Evolutionary conservation across 2,113 vertebrate species (phyloP).

Genomic region (Cyphomyrus plagiostoma): DNA sequence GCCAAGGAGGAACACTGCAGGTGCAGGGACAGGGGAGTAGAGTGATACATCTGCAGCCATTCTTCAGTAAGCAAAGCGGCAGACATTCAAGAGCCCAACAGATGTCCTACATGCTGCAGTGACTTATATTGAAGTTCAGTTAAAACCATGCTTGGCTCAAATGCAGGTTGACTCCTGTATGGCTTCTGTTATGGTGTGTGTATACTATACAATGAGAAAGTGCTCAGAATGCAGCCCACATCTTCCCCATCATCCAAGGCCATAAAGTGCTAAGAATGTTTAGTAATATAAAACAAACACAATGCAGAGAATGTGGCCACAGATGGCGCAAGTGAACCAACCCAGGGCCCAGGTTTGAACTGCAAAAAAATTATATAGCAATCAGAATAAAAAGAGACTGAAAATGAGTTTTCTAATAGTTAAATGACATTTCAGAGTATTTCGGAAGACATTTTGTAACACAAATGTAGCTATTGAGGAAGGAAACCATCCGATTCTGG

Average conservation of each 20-base stretch:
- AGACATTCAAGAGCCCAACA: background rate
- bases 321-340: background rate
- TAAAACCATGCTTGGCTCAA: background rate
- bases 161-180: background rate
- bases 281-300: background rate
- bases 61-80: background rate
- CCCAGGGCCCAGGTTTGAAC: background rate
- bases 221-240: background rate
- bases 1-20: background rate
- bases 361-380: background rate
- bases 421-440: background rate
- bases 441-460: background rate
- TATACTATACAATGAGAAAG: background rate
- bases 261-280: background rate
- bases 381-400: background rate
- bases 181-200: background rate
- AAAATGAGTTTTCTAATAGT: background rate
- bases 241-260: background rate
- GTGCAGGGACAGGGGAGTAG: background rate
- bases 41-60: background rate
- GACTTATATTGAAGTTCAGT: background rate
- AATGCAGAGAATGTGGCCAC: background rate
- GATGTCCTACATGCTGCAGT: background rate
- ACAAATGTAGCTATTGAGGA: background rate
- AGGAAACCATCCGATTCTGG: background rate